phyloP scores from a whole-genome alignment of 2,888 invertebrate genomes.

The Therioaphis trifolii region DNA sequence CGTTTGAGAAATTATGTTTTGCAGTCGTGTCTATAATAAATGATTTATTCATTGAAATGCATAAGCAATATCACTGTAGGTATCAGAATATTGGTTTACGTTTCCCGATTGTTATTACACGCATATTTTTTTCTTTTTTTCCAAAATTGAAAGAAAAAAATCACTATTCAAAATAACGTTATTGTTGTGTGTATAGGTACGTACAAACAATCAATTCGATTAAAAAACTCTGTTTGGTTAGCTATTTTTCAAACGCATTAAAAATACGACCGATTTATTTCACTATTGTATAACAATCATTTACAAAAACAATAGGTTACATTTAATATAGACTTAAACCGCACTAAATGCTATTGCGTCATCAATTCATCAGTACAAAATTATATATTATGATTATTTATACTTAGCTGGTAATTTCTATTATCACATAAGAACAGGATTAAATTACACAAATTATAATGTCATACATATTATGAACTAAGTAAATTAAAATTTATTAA shows the following conservation, averaged over 20 bases:
- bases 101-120: neutral
- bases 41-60: conserved; percentile 7
- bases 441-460: neutral
- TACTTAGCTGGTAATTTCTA: neutral
- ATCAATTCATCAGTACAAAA: too few relatives aligned
- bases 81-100: neutral
- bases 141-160: neutral
- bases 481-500: neutral
- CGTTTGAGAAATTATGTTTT: conserved; percentile 11
- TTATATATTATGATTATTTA: neutral
- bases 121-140: neutral
- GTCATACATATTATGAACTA: neutral
- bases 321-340: neutral
- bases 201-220: neutral
- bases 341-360: neutral
- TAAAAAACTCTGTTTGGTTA: neutral
- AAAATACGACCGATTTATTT: neutral
- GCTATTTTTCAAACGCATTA: conserved; percentile 9
- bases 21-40: neutral
- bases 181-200: neutral
- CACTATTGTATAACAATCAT: neutral
- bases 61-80: neutral
- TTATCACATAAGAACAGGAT: neutral
- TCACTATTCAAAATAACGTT: neutral
- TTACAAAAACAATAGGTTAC: neutral